Percentiles rank a stretch among this genome's conserved stretches.
Conservation (phyloP, 2,113 vertebrate genomes). For the Lampris incognitus region DNA sequence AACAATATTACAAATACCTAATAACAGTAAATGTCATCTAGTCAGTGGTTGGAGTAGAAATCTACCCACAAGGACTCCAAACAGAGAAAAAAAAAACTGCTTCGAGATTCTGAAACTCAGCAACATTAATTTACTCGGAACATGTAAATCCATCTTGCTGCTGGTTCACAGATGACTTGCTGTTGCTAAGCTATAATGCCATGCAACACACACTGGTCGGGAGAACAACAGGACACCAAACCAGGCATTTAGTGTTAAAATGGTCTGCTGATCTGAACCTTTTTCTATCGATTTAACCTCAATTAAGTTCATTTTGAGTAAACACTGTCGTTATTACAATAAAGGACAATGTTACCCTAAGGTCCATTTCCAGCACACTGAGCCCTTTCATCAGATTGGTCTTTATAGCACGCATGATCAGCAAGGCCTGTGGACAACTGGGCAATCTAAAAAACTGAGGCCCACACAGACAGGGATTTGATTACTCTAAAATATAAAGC, state of each 20-base stretch:
- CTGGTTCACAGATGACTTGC: conserved; percentile 46
- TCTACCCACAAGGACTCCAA: background rate
- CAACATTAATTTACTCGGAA: conserved; percentile 1
- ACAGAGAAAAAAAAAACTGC: conserved; percentile 2
- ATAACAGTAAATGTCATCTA: background rate
- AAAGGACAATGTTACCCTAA: conserved; percentile 35
- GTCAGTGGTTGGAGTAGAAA: background rate
- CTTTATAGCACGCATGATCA: conserved; percentile 63
- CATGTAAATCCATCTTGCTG: conserved; percentile 21
- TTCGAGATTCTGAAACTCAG: conserved; percentile 12
- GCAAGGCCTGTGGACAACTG: conserved; percentile 47
- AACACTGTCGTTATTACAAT: conserved; percentile 9
- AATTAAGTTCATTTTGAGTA: conserved; percentile 34
- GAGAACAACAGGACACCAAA: conserved; percentile 26
- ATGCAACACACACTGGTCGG: background rate
- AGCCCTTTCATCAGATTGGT: conserved; percentile 52
- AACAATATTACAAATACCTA: background rate
- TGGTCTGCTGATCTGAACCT: background rate
- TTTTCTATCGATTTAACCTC: conserved; percentile 10
- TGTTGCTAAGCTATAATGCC: conserved; percentile 33
- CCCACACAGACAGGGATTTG: conserved; percentile 39
- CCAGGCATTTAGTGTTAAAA: conserved; percentile 34
- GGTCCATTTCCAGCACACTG: conserved; percentile 47
- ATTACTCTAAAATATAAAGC: conserved; percentile 43
- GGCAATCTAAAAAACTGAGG: conserved; percentile 33